Evolutionary conservation across 2,888 invertebrate species (phyloP), one percentile per base, ranked within the genome.

Genomic region (Philonicus albiceps): DNA sequence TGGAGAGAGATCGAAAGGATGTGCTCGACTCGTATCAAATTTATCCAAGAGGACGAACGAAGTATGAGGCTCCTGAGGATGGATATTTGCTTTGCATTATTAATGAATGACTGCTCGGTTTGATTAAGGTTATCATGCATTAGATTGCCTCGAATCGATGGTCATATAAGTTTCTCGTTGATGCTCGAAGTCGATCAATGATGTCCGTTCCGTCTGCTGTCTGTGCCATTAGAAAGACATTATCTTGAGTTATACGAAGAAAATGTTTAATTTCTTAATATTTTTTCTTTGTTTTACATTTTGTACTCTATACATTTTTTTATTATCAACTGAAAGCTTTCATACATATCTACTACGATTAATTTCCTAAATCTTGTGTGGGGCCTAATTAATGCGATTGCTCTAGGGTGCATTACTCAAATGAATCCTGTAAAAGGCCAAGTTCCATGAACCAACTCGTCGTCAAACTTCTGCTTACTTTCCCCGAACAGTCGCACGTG

Each of bases 21-120:
- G 64, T 64, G 19, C 22, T 3, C 84, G 78, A 49, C 86, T 84
- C 64, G 86, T 73, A 84, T 86, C 84, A 64, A 81, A 84, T 73
- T 84, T 86, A 78, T 85, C 76, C 85, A 64, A 64, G 37, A 64
- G 64, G 22, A 19, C 64, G 75, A 73, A 37, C 75, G 76, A 87
- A 78, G 78, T 72, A 84, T 86, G 81, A 43, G 81, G 64, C 72
- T 72, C 72, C 22, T 87, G 87, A 76, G 55, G 80, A 86, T 87
- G 86, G 87, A 86, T 87, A 87, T 87, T 87, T 87, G 85, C 86
- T 87, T 87, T 87, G 86, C 85, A 87, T 87, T 87, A 87, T 80
- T 87, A 87, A 87, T 87, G 87, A 87, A 80, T 86, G 87, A 86
- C 86, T 87, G 86, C 87, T 86, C 80, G 87, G 87, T 86, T 87